Evolutionary conservation across 92 coral and sea anemone genomes (phyloP), one percentile per base, ranked within the genome.

Genomic region (Bergia puertoricense): DNA sequence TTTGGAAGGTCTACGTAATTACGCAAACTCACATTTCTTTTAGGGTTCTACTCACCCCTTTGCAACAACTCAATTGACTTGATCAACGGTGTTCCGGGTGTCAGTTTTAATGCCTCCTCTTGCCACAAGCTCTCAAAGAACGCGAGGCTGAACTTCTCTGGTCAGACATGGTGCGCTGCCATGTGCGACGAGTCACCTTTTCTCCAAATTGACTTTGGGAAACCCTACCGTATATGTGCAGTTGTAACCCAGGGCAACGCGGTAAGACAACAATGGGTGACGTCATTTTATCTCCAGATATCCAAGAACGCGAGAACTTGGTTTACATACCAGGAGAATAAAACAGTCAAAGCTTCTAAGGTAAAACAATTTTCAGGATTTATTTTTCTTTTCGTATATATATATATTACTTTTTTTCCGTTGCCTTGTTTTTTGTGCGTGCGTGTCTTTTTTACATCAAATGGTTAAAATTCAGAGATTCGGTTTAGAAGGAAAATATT

Each of bases 221-320:
- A 43, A 74, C 79, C n/a, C 3, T 2, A 38, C 20, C 48, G 10
- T 30, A 74, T 74, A 15, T 74, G 79, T 11, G 48, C 79, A 13
- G 48, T 41, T 48, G n/a, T 20, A 6, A 74, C 79, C 30, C 45
- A 74, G 79, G 79, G 79, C n/a, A 74, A 74, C 50, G 79, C 79
- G 5, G 51, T 41, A 40, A 30, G 54, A 42, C 36, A 75, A 43
- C 79, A 75, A 18, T 80, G 84, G 84, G 84, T 80, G n/a, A 80
- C 42, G 45, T 80, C 67, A 80, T 80, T 50, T 51, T n/a, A 80
- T 37, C 83, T 79, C 8, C 22, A 51, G 16, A 38, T 15, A 36
- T 79, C 83, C 22, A 51, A 15, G 30, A 79, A 51, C 43, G 67
- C n/a, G 22, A 50, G 67, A 43, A 79, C 83, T 11, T 79, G 83